Conservation (phyloP, 1,140 invertebrate species). For the Coenobita brevimanus region DNA sequence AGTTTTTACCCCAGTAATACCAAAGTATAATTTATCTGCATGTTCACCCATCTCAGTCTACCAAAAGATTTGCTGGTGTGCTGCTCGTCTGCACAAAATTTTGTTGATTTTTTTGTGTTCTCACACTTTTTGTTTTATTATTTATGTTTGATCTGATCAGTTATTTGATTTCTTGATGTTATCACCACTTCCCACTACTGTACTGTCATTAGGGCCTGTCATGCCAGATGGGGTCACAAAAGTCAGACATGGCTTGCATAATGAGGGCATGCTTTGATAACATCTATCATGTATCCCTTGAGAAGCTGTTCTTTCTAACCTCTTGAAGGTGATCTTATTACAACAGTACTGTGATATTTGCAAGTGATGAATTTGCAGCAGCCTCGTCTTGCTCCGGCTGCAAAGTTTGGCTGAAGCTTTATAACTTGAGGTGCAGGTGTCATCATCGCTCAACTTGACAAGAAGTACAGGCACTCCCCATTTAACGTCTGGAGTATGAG, state of each 20-base stretch:
- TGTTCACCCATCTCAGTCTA: constrained; percentile 15
- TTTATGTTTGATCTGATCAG: constrained; percentile 52
- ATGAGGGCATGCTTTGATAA: neutral
- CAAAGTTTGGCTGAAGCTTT: too few species aligned
- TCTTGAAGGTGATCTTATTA: neutral
- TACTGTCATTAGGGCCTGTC: constrained; percentile 40
- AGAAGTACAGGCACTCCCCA: too few species aligned
- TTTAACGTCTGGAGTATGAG: too few species aligned
- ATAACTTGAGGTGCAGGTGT: too few species aligned
- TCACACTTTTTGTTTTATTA: constrained; percentile 22
- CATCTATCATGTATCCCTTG: too few species aligned
- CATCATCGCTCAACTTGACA: too few species aligned
- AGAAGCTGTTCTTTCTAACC: too few species aligned
- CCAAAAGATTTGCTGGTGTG: constrained; percentile 23
- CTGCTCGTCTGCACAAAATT: constrained; percentile 43
- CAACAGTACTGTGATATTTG: constrained; percentile 7
- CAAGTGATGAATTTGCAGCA: neutral
- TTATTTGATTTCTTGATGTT: constrained; percentile 35
- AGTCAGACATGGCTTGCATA: neutral
- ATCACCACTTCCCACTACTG: constrained; percentile 7
- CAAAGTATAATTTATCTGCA: constrained; percentile 53
- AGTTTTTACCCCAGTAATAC: constrained; percentile 21
- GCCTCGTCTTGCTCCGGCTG: too few species aligned
- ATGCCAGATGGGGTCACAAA: constrained; percentile 13
- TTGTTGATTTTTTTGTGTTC: constrained; percentile 59